Percentiles rank a stretch among this genome's conserved stretches.
Conservation (phyloP, 2,797 vertebrate species). For the Echiichthys vipera region DNA sequence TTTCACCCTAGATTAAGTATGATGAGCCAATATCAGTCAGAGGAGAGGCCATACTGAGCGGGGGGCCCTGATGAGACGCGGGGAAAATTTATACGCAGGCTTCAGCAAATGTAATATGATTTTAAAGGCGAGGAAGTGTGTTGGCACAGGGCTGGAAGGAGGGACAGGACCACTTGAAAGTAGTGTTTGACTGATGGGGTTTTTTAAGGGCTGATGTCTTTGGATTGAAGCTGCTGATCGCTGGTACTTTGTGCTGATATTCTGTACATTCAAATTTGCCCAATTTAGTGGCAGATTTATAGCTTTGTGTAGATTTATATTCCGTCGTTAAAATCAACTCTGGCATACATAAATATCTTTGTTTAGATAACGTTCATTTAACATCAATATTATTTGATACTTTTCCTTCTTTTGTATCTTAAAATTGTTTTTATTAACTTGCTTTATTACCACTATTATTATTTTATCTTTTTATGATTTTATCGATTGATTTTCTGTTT, state of each 20-base stretch:
- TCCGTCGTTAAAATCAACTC: not conserved
- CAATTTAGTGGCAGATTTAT: not conserved
- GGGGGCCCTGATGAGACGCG: conserved; percentile 89
- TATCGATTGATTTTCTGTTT: too few species aligned
- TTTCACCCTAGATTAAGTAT: conserved; percentile 99
- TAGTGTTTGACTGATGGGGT: conserved; percentile 52
- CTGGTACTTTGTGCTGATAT: not conserved
- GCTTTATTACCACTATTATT: too few species aligned
- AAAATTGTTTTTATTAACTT: too few species aligned
- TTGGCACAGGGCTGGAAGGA: conserved; percentile 58
- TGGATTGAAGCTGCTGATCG: conserved; percentile 20
- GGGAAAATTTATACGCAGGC: conserved; percentile 92
- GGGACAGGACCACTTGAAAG: conserved; percentile 40
- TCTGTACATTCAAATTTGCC: conserved; percentile 4
- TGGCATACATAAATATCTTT: not conserved
- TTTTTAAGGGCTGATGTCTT: conserved; percentile 19
- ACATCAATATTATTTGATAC: too few species aligned
- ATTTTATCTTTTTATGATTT: too few species aligned
- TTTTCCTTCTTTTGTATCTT: too few species aligned
- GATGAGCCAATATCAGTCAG: conserved; percentile 99
- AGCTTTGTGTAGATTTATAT: not conserved
- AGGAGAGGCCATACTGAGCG: conserved; percentile 90
- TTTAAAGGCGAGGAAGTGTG: conserved; percentile 86
- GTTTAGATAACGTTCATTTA: too few species aligned
- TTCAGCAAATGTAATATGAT: conserved; percentile 89